phyloP scores from a whole-genome alignment of 2,113 vertebrate species.

The Varanus salvator region DNA sequence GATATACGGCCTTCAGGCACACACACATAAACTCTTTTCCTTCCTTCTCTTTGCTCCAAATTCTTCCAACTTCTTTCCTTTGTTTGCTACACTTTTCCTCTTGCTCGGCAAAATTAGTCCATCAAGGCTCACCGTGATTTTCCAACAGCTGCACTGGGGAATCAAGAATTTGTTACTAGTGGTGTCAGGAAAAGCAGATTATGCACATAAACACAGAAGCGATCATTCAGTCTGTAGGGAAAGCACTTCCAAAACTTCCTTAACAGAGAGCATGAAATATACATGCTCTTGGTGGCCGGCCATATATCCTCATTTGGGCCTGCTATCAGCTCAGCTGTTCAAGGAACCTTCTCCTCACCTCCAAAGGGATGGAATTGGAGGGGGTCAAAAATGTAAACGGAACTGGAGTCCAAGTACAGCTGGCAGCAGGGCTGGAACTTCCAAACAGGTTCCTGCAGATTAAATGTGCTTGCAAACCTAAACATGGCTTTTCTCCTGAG shows the following conservation, averaged over 20 bases:
- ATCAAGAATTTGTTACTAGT: not conserved
- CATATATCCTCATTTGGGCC: constrained; percentile 70
- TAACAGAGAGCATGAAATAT: constrained; percentile 72
- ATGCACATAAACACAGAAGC: constrained; percentile 65
- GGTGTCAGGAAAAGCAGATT: constrained; percentile 51
- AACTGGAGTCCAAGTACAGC: not conserved
- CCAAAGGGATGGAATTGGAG: not conserved
- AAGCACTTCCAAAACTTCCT: constrained; percentile 71
- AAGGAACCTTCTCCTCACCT: constrained; percentile 32
- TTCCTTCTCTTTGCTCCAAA: not conserved
- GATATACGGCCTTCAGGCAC: too few relatives aligned
- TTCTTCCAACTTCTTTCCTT: not conserved
- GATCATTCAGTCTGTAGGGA: constrained; percentile 66
- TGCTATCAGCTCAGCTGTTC: constrained; percentile 51
- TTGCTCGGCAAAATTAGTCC: not conserved
- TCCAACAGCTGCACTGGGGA: not conserved
- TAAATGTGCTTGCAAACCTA: not conserved
- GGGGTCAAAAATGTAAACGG: not conserved
- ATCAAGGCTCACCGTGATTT: not conserved
- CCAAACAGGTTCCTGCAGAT: not conserved
- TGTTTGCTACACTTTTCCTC: not conserved
- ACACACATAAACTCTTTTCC: not conserved
- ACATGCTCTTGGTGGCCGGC: constrained; percentile 65
- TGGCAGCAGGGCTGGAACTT: not conserved
- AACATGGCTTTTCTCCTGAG: not conserved